These are phyloP conservation scores for Sipha flava DNA, from an alignment of 1,140 invertebrate genomes.

Conservation along the genomic window DNA sequence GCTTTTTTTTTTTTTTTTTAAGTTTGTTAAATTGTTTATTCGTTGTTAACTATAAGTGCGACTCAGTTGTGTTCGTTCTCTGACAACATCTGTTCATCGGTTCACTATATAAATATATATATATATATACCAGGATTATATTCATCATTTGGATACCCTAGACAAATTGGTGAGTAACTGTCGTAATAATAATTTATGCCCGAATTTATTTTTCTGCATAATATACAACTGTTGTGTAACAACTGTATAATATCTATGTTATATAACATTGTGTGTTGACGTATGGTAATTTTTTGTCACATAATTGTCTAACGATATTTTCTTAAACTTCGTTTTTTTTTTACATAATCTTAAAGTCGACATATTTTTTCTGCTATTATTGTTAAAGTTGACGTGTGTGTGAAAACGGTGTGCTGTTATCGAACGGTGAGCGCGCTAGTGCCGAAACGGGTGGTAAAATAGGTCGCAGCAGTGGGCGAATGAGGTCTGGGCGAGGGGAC, in stretches of 20 bases:
- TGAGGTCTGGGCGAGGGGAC: not conserved
- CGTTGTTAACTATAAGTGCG: not conserved
- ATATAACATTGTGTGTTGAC: not conserved
- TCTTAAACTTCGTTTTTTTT: not conserved
- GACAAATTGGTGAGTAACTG: not conserved
- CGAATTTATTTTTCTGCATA: not conserved
- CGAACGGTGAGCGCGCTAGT: constrained; percentile 18
- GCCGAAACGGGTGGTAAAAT: constrained; percentile 15
- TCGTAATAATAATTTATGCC: too few relatives aligned
- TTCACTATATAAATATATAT: too few relatives aligned
- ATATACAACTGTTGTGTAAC: not conserved
- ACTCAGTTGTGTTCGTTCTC: too few relatives aligned
- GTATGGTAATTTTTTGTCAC: not conserved
- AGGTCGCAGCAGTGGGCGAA: not conserved
- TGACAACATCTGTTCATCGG: too few relatives aligned
- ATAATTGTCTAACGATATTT: not conserved
- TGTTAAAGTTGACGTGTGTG: not conserved
- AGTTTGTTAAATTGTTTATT: not conserved
- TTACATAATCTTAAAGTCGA: not conserved
- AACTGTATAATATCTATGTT: not conserved
- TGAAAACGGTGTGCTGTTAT: constrained; percentile 3
- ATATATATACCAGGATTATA: not conserved
- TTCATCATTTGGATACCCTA: not conserved
- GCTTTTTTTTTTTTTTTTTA: not conserved
- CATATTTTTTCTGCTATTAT: not conserved